These are phyloP conservation scores for Chaetura pelagica DNA, from an alignment of 2,113 vertebrate species.

Conservation along the genomic window DNA sequence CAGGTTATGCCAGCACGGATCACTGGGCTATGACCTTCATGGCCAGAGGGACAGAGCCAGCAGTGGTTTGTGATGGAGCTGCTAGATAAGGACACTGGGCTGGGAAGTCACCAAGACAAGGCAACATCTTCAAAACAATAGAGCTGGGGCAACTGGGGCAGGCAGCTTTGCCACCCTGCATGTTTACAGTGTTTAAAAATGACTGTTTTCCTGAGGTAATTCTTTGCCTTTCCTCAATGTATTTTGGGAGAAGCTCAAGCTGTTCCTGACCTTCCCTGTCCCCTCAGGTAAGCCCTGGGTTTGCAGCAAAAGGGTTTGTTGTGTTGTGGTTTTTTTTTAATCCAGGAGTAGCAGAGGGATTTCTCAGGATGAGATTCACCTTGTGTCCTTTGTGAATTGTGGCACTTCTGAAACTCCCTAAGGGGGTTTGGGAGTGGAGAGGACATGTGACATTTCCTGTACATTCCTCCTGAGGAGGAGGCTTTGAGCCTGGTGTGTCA, in stretches of 20 bases:
- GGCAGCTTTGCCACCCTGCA: slow-evolving; percentile 56
- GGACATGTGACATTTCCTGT: slow-evolving; percentile 2
- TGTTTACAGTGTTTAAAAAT: slow-evolving; percentile 47
- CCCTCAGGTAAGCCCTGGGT: slow-evolving; percentile 54
- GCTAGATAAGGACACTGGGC: slow-evolving; percentile 46
- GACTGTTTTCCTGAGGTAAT: slow-evolving; percentile 55
- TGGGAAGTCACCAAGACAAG: background rate
- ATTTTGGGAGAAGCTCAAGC: slow-evolving; percentile 46
- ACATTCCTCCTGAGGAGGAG: slow-evolving; percentile 56
- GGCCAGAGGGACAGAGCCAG: slow-evolving; percentile 72
- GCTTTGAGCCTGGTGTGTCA: slow-evolving; percentile 4
- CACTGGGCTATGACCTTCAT: slow-evolving; percentile 74
- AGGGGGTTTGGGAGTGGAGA: slow-evolving; percentile 5
- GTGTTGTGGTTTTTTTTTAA: background rate
- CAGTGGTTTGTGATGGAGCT: slow-evolving; percentile 76
- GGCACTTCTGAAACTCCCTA: slow-evolving; percentile 36
- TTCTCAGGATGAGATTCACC: slow-evolving; percentile 53
- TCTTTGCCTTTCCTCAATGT: slow-evolving; percentile 52
- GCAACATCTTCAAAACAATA: slow-evolving; percentile 15
- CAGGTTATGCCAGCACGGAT: slow-evolving; percentile 68
- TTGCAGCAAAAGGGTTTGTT: slow-evolving; percentile 6
- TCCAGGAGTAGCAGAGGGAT: slow-evolving; percentile 17
- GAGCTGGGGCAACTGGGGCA: slow-evolving; percentile 32
- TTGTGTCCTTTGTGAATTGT: slow-evolving; percentile 43
- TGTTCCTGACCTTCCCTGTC: slow-evolving; percentile 43